Percentiles rank a stretch among this genome's conserved stretches.
phyloP scores from a whole-genome alignment of 2,113 vertebrate species.

The Brachionichthys hirsutus region DNA sequence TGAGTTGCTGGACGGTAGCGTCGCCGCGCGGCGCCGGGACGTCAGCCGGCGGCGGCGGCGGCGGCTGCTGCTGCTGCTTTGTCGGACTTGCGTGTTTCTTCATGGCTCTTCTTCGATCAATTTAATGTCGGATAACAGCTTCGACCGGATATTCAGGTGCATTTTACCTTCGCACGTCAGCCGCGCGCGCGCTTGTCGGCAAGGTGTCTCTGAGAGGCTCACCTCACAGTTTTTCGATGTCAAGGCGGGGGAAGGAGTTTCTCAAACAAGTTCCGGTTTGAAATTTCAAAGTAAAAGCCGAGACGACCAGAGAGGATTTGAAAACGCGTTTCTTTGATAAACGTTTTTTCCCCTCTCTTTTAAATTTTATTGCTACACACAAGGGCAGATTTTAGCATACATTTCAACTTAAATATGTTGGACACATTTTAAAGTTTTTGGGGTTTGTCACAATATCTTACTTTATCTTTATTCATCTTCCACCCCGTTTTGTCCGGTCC shows the following conservation, averaged over 20 bases:
- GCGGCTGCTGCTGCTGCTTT: constrained; percentile 58
- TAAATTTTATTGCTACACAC: too few species aligned
- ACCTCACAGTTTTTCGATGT: neutral
- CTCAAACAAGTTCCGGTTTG: neutral
- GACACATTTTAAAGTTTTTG: too few species aligned
- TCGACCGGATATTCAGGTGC: constrained; percentile 37
- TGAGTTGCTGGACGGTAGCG: constrained; percentile 89
- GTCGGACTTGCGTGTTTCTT: constrained; percentile 79
- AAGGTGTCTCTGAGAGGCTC: constrained; percentile 44
- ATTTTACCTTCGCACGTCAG: constrained; percentile 59
- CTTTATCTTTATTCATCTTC: too few species aligned
- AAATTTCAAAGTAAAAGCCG: constrained; percentile 29
- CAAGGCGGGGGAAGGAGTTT: accelerated
- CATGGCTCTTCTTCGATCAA: constrained; percentile 57
- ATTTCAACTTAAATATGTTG: too few species aligned
- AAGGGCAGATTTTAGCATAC: too few species aligned
- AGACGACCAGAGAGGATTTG: too few species aligned
- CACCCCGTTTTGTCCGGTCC: too few species aligned
- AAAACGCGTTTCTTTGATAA: too few species aligned
- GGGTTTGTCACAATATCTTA: too few species aligned
- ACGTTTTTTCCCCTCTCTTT: too few species aligned
- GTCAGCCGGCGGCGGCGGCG: constrained; percentile 37
- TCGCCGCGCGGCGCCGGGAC: constrained; percentile 77
- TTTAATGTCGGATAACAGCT: constrained; percentile 40
- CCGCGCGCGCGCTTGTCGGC: constrained; percentile 26